phyloP scores from a whole-genome alignment of 2,888 invertebrate species.

The Gasteruption jaculator region DNA sequence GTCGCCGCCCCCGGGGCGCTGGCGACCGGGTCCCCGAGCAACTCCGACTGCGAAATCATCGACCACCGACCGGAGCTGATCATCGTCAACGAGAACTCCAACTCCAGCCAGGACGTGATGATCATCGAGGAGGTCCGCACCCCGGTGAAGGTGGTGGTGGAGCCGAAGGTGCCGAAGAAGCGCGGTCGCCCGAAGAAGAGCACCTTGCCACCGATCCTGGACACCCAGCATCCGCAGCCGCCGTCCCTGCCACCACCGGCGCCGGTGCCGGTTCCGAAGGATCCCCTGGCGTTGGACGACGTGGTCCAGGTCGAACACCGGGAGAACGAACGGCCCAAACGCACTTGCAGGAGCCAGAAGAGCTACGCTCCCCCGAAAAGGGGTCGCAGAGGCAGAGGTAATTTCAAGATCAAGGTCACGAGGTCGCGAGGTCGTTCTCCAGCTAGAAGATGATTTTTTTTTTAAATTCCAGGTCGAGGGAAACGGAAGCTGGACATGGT shows the following conservation, averaged over 20 bases:
- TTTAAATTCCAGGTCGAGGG: slow-evolving; percentile 38
- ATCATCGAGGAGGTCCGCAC: slow-evolving; percentile 50
- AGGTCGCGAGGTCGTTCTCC: not conserved
- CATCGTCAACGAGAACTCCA: slow-evolving; percentile 49
- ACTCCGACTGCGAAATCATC: slow-evolving; percentile 46
- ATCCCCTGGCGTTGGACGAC: slow-evolving; percentile 42
- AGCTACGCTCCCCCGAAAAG: slow-evolving; percentile 49
- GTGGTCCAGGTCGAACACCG: slow-evolving; percentile 26
- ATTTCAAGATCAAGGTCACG: no score
- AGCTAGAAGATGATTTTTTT: not conserved
- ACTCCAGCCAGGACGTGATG: slow-evolving; percentile 49
- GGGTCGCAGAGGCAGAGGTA: slow-evolving; percentile 46
- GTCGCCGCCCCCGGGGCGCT: slow-evolving; percentile 11
- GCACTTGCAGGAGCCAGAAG: slow-evolving; percentile 47
- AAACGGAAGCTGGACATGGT: slow-evolving; percentile 42
- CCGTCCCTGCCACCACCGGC: slow-evolving; percentile 14
- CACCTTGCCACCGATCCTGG: slow-evolving; percentile 23
- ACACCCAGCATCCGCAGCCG: slow-evolving; percentile 17
- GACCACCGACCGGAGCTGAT: slow-evolving; percentile 47
- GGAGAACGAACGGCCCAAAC: slow-evolving; percentile 45
- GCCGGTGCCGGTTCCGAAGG: slow-evolving; percentile 25
- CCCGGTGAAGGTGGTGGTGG: slow-evolving; percentile 33
- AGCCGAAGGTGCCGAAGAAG: slow-evolving; percentile 41
- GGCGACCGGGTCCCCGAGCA: slow-evolving; percentile 28
- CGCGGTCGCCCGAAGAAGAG: slow-evolving; percentile 45